Percentiles rank a stretch among this genome's conserved stretches.
These are phyloP conservation scores for Glaucidium brasilianum DNA, from an alignment of 2,113 vertebrate genomes.

Conservation along the genomic window DNA sequence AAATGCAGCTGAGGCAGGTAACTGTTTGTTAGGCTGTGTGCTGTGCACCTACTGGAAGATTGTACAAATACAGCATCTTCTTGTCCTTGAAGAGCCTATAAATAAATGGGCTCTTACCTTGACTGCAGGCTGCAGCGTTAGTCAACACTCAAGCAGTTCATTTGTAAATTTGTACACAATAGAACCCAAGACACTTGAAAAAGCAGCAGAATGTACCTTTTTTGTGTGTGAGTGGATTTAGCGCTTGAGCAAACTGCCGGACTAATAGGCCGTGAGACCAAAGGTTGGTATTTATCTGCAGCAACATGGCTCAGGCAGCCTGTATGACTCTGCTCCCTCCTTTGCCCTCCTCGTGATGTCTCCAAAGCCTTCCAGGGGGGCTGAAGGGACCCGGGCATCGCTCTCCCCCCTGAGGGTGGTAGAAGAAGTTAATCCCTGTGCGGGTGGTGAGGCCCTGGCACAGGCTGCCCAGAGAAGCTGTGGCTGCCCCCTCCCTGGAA, in stretches of 20 bases:
- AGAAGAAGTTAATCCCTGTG: no score
- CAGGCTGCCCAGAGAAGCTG: no score
- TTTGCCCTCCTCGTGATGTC: background rate
- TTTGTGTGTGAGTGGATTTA: background rate
- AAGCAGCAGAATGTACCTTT: conserved; percentile 39
- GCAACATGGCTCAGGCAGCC: fast-evolving
- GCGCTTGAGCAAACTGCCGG: background rate
- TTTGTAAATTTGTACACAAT: conserved; percentile 67
- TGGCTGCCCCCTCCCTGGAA: no score
- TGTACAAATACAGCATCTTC: conserved; percentile 64
- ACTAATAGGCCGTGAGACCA: background rate
- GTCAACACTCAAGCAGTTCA: conserved; percentile 64
- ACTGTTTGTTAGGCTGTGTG: conserved; percentile 43
- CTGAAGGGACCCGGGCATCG: background rate
- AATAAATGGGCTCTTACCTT: conserved; percentile 67
- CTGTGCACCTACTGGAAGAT: background rate
- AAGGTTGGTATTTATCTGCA: background rate
- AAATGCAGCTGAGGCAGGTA: background rate
- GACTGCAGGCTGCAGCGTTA: conserved; percentile 62
- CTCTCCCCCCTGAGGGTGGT: fast-evolving
- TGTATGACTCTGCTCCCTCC: fast-evolving
- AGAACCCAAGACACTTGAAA: conserved; percentile 50
- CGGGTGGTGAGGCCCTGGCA: no score
- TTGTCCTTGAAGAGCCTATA: conserved; percentile 66
- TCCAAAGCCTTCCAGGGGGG: background rate